phyloP scores from a whole-genome alignment of 37 sponge, comb jelly and placozoan species.

The Lycopodina hypogea region DNA sequence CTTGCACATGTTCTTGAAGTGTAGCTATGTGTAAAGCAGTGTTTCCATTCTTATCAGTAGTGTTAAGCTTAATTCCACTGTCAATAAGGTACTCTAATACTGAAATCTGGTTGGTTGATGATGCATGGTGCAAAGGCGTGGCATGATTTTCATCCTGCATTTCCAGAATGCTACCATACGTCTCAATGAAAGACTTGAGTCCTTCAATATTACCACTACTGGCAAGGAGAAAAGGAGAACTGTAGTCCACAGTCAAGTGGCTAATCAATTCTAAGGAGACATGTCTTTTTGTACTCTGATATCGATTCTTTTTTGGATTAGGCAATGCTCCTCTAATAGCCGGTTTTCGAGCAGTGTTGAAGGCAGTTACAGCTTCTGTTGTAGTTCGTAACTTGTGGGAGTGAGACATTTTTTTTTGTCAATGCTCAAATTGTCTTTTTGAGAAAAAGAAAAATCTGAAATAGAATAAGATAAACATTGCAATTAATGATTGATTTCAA shows the following conservation, averaged over 20 bases:
- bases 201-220: slow-evolving; percentile 39
- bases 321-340: too few relatives aligned
- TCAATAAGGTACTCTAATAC: slow-evolving; percentile 64
- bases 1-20: slow-evolving; percentile 20
- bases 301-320: too few relatives aligned
- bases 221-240: slow-evolving; percentile 38
- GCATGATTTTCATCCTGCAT: slow-evolving; percentile 24
- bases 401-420: not conserved
- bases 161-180: slow-evolving; percentile 20
- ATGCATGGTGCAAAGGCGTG: slow-evolving; percentile 67
- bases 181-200: slow-evolving; percentile 32
- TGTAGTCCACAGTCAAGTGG: too few relatives aligned
- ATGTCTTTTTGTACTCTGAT: too few relatives aligned
- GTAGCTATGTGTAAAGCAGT: slow-evolving; percentile 83
- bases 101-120: slow-evolving; percentile 43
- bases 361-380: not conserved
- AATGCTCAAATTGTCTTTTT: too few relatives aligned
- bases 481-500: too few relatives aligned
- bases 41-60: slow-evolving; percentile 65
- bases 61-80: slow-evolving; percentile 52
- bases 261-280: too few relatives aligned
- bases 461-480: too few relatives aligned
- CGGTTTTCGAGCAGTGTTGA: not conserved
- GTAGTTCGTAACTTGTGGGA: not conserved
- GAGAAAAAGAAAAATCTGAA: too few relatives aligned